Conservation (phyloP, 2,797 vertebrate genomes). For the Tapera naevia region DNA sequence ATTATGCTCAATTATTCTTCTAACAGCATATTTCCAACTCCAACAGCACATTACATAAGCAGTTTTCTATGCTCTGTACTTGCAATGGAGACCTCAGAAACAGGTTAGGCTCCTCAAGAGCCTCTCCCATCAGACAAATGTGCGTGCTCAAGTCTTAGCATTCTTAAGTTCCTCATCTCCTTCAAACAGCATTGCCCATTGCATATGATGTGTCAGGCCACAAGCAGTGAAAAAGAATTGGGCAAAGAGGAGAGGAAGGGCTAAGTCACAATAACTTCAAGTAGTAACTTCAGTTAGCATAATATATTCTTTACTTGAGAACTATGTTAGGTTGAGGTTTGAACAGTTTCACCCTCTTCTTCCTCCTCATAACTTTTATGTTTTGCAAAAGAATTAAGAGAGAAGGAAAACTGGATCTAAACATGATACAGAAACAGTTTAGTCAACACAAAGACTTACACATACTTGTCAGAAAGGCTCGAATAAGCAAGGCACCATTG, state of each 20-base stretch:
- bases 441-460: neutral
- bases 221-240: neutral
- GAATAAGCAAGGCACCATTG: neutral
- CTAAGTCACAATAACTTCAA: neutral
- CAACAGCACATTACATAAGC: neutral
- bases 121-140: neutral
- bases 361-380: neutral
- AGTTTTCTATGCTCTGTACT: neutral
- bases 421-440: neutral
- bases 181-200: neutral
- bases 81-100: neutral
- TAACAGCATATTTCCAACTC: neutral
- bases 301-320: neutral
- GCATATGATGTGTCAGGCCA: neutral
- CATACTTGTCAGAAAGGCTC: neutral
- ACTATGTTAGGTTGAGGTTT: neutral
- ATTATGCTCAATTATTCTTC: neutral
- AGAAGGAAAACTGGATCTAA: neutral
- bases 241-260: neutral
- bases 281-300: neutral
- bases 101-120: neutral
- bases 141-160: rapidly evolving
- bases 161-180: neutral
- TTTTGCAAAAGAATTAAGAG: neutral
- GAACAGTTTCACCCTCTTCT: neutral